Evolutionary conservation across 2,797 vertebrate species (phyloP).

Genomic region (Cossypha dichroa): DNA sequence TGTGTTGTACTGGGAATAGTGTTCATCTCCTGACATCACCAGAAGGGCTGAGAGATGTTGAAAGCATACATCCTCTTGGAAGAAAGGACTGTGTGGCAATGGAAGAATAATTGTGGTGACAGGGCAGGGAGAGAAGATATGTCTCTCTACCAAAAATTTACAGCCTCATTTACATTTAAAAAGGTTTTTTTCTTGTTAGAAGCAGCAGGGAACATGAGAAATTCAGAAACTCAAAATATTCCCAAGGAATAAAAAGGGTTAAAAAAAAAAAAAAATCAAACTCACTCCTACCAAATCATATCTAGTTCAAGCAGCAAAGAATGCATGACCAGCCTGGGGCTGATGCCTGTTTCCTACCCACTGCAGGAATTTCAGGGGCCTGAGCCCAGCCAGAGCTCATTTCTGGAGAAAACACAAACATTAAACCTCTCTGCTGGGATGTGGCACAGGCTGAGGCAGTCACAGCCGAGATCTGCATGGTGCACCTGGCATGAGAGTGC

Average conservation of each 20-base stretch:
- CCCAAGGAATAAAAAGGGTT: neutral
- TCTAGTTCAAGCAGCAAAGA: neutral
- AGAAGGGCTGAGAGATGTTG: neutral
- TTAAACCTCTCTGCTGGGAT: neutral
- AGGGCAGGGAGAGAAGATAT: neutral
- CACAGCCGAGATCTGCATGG: neutral
- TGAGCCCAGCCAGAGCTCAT: neutral
- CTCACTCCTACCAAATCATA: neutral
- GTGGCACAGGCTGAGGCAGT: neutral
- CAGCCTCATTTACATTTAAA: neutral
- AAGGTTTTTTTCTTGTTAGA: neutral
- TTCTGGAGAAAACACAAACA: neutral
- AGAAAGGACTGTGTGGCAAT: slow-evolving; percentile 9
- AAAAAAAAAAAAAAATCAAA: neutral
- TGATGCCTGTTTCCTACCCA: neutral
- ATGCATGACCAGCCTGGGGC: neutral
- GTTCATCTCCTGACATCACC: slow-evolving; percentile 9
- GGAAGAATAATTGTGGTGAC: slow-evolving; percentile 2
- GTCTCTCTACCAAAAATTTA: slow-evolving; percentile 9
- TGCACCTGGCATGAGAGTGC: neutral
- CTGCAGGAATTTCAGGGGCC: neutral
- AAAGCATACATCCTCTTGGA: slow-evolving; percentile 18
- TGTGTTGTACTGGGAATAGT: neutral
- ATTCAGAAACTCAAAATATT: slow-evolving; percentile 35
- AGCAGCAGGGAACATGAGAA: neutral